Evolutionary conservation across 35 echinoderm and acorn worm genomes (phyloP).

Genomic region (Lytechinus variegatus): DNA sequence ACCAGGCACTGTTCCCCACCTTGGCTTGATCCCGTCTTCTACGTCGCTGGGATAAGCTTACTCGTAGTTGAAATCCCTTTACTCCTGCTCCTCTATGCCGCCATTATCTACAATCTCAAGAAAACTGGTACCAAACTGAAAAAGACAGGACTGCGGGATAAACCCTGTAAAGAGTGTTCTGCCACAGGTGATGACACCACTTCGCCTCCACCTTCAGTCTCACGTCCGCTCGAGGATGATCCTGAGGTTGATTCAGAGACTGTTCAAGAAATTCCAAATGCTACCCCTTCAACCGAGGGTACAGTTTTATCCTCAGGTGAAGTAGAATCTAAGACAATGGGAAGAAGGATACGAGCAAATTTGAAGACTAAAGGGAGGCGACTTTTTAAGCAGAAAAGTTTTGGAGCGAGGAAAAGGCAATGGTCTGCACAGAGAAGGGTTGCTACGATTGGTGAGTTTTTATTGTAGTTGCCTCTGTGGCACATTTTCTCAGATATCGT

Average conservation of each 20-base stretch:
- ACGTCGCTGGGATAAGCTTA: neutral
- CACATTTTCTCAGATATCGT: too few species aligned
- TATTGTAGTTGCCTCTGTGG: neutral
- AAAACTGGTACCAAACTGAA: neutral
- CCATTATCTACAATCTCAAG: constrained; percentile 24
- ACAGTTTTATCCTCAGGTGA: neutral
- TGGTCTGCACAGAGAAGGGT: constrained; percentile 7
- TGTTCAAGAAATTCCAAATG: neutral
- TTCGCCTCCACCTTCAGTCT: neutral
- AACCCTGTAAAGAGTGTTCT: neutral
- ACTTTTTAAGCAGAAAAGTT: neutral
- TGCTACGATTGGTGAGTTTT: neutral
- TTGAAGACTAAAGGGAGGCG: neutral
- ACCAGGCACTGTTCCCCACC: neutral
- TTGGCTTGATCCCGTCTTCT: neutral
- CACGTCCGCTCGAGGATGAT: neutral
- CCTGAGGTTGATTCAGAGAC: neutral
- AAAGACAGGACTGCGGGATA: neutral
- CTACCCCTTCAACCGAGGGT: neutral
- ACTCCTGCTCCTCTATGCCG: neutral
- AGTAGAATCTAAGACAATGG: neutral
- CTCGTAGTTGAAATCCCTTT: neutral
- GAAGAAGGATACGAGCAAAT: neutral
- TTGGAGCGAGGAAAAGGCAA: neutral
- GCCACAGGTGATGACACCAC: neutral